Base-by-base conservation (phyloP, 2,113 vertebrate species). In the Phoenicopterus ruber region DNA sequence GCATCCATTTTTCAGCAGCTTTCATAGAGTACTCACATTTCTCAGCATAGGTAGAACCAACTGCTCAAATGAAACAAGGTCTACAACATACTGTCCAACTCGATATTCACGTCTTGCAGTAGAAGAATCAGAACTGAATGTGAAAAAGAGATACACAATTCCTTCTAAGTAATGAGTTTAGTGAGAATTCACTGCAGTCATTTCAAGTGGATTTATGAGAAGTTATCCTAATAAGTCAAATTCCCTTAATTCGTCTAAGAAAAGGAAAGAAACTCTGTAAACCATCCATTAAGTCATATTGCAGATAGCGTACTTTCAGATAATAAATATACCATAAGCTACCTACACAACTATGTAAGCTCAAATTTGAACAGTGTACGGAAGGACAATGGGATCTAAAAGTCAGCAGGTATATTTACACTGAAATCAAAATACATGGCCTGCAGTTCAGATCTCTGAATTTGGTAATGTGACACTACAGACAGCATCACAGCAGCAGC, bases 71-170 rank as follows among this genome's bases (percentile, higher is more conserved):
- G 99, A 99, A 47, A 94, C 72, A 83, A 99, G 88, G 71, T 99
- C 98, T 28, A 99, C 99, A 88, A 98, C 97, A 22, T 99, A 99
- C 71, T 99, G 99, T 6, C 99, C 99, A 0, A 99, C 99, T 4
- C 98, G 98, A 96, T 97, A 98, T 49, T 98, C 98, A 38, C 71
- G 85, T 95, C 97, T 97, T 90, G 98, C 98, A 7, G 94, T 52
- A 62, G 97, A 94, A 17, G 93, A 89, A 46, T 95, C 96, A n/a
- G 98, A 93, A 91, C 98, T 98, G 90, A 57, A 94, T 81, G 10
- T 86, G 62, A 84, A 69, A 97, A 74, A 91, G 77, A 95, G 26
- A 91, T 2, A 71, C 17, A 74, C 15, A 73, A 16, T 63, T 94
- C 34, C 44, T 65, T 93, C 29, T 69, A 82, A 91, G 42, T 42